phyloP scores from a whole-genome alignment of 2,113 vertebrate genomes.

The Eleginops maclovinus region DNA sequence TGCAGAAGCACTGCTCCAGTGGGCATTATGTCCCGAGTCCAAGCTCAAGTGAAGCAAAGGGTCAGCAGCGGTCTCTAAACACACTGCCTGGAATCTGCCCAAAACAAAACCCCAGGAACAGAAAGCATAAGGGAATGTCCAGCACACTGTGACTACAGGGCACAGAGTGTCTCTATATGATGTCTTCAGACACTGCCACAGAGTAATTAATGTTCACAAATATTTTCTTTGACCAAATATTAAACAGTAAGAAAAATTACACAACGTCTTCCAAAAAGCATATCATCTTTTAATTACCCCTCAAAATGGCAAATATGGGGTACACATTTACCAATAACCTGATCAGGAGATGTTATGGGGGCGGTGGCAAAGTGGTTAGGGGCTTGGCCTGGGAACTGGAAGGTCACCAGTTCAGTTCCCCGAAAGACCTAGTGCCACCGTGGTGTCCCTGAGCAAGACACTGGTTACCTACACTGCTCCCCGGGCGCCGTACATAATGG shows the following conservation, averaged over 20 bases:
- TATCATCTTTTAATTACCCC: background rate
- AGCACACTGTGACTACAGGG: background rate
- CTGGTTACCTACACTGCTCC: no score
- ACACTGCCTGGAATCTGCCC: conserved; percentile 19
- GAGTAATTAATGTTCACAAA: no score
- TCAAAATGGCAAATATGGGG: background rate
- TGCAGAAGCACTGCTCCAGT: conserved; percentile 29
- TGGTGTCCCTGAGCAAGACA: no score
- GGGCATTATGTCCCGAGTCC: conserved; percentile 19
- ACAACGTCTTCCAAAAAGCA: background rate
- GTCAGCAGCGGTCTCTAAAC: conserved; percentile 17
- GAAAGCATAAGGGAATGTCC: conserved; percentile 1
- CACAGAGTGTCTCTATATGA: background rate
- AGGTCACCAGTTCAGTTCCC: no score
- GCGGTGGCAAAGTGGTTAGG: no score
- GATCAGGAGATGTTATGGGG: background rate
- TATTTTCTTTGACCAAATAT: no score
- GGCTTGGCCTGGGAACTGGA: no score
- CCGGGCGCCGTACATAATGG: no score
- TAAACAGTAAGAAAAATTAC: background rate
- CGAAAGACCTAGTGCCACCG: no score
- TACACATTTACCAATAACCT: background rate
- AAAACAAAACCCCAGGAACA: background rate
- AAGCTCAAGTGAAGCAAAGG: conserved; percentile 12
- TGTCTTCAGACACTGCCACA: conserved; percentile 12